Evolutionary conservation across 1,140 invertebrate species (phyloP).

Genomic region (Oreohelix idahoensis): DNA sequence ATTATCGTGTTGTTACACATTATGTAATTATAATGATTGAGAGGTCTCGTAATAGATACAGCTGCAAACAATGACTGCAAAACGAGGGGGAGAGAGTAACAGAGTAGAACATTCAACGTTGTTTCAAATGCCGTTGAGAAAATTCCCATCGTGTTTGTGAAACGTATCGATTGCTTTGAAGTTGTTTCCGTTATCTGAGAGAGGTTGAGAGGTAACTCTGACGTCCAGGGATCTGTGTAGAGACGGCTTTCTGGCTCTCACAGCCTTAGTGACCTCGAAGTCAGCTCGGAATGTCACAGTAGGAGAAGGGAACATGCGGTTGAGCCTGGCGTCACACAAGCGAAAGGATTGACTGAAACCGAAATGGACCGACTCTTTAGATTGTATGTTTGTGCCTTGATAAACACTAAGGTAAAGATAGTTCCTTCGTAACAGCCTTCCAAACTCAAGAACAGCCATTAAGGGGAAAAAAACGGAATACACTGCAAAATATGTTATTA

Average conservation of each 20-base stretch:
- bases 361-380: slow-evolving; percentile 12
- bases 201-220: slow-evolving; percentile 9
- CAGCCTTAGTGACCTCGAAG: neutral
- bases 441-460: too few species aligned
- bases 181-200: slow-evolving; percentile 11
- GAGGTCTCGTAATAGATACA: too few species aligned
- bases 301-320: neutral
- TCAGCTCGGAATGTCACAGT: neutral
- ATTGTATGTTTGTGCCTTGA: slow-evolving; percentile 7
- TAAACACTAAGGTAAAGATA: too few species aligned
- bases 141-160: neutral
- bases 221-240: neutral
- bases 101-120: too few species aligned
- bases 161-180: slow-evolving; percentile 17
- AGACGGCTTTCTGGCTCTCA: slow-evolving; percentile 4
- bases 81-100: too few species aligned
- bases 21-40: too few species aligned
- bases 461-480: too few species aligned
- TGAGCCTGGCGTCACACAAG: neutral
- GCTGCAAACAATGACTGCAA: too few species aligned
- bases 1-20: too few species aligned
- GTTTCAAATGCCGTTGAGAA: neutral
- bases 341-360: slow-evolving; percentile 4
- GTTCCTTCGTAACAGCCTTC: too few species aligned
- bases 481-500: too few species aligned